Percentiles rank a stretch among this genome's conserved stretches.
Conservation (phyloP, 1,140 invertebrate genomes). For the Coelopa frigida region DNA sequence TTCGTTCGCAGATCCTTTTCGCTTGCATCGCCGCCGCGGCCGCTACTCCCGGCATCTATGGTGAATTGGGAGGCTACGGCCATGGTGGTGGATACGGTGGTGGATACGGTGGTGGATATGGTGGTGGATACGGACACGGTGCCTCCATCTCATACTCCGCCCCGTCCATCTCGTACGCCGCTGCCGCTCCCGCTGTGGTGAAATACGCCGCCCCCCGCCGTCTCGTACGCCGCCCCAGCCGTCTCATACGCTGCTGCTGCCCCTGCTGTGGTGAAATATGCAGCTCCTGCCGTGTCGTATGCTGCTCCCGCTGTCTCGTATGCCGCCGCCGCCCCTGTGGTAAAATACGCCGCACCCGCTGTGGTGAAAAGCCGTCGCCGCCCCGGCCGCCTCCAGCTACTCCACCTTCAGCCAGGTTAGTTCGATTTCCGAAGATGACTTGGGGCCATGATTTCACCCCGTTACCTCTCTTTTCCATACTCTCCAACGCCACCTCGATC, state of each 20-base stretch:
- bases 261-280: conserved; percentile 9
- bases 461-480: too few relatives aligned
- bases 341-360: conserved; percentile 20
- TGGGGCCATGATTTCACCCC: too few relatives aligned
- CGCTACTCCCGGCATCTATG: conserved; percentile 25
- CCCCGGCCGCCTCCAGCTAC: conserved; percentile 25
- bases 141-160: conserved; percentile 9
- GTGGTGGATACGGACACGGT: conserved; percentile 14
- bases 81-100: not conserved
- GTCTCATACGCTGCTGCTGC: conserved; percentile 13
- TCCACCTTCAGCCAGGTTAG: conserved; percentile 35
- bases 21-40: conserved; percentile 27
- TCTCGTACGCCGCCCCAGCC: conserved; percentile 22
- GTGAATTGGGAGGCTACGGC: conserved; percentile 8
- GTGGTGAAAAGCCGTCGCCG: conserved; percentile 6
- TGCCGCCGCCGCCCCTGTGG: conserved; percentile 22
- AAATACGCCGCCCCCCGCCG: conserved; percentile 25
- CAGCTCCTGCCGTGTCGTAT: conserved; percentile 26
- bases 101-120: not conserved
- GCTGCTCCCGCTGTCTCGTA: conserved; percentile 23
- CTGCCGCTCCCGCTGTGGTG: conserved; percentile 24
- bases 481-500: too few relatives aligned
- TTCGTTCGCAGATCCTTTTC: conserved; percentile 21
- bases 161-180: conserved; percentile 18
- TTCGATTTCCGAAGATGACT: not conserved